Conservation (phyloP, 1,140 invertebrate genomes). For the Tetramorium parvispinum region DNA sequence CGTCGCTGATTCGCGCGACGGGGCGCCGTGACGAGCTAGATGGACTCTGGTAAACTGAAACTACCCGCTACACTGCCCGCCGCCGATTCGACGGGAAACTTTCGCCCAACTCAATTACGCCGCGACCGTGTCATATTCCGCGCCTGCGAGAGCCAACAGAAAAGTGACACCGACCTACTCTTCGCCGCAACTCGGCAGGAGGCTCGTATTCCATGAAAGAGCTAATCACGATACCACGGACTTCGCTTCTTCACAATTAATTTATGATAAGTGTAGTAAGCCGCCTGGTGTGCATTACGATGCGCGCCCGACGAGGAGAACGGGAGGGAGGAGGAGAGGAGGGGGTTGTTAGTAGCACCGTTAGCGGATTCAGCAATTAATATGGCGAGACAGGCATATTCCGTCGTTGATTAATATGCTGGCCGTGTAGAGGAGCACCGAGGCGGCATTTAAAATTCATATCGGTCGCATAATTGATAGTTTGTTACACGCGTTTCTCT, state of each 20-base stretch:
- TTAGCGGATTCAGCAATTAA: constrained; percentile 72
- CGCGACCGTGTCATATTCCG: constrained; percentile 9
- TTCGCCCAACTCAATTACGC: constrained; percentile 55
- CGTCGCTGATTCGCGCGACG: constrained; percentile 5
- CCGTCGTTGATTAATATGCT: constrained; percentile 49
- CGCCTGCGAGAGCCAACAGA: constrained; percentile 36
- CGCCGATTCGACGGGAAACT: constrained; percentile 42
- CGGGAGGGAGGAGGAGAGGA: neutral
- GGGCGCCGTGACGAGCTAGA: neutral
- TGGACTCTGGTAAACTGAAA: constrained; percentile 11
- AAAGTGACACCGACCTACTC: constrained; percentile 58
- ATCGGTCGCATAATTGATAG: constrained; percentile 53
- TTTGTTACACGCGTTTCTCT: constrained; percentile 39
- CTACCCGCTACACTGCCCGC: neutral
- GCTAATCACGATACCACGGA: constrained; percentile 12
- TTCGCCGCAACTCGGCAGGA: constrained; percentile 5
- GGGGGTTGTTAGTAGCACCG: constrained; percentile 53
- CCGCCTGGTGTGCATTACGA: constrained; percentile 40
- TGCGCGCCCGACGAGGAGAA: constrained; percentile 4
- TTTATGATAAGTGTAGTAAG: constrained; percentile 67
- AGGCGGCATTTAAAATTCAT: constrained; percentile 53
- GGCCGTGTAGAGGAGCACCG: constrained; percentile 2
- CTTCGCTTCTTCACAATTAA: constrained; percentile 55
- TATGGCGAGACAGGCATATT: constrained; percentile 66
- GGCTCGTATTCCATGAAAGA: constrained; percentile 31